Evolutionary conservation across 2,888 invertebrate genomes (phyloP), one percentile per base, ranked within the genome.

Genomic region (Deladenus siricidicola): DNA sequence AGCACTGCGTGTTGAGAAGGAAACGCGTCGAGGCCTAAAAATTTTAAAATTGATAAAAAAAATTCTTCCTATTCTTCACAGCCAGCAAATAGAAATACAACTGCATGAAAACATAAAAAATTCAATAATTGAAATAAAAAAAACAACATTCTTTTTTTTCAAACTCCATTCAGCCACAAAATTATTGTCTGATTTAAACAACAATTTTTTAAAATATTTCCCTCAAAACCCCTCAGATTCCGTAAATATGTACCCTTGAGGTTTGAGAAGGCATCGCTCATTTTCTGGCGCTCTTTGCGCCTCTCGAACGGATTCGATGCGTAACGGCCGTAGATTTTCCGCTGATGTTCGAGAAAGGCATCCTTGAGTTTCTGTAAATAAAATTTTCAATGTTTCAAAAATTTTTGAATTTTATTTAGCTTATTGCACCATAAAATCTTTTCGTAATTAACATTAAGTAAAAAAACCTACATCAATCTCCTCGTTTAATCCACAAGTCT

Each of bases 261-360:
- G 19, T 44, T 42, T 3, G 60, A 60, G 21, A 57, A 60, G 3
- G 49, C 39, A 28, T 60, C 56, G 26, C 59, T 60, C 24, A 60
- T 4, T 17, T 48, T 48, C 28, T 30, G 56, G 28, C 28, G 29
- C 23, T 60, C 49, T 49, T 56, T 50, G 19, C 29, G 57, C 28
- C 59, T 60, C 49, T 64, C 64, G 30, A 64, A 64, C 0, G 64
- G 64, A 60, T 64, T 52, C 28, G 53, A 43, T 23, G 55, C 64
- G 30, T 65, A 65, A 19, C 55, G 58, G 0, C 64, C 64, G 30
- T 48, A 39, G 1, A 65, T 42, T 30, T 65, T 60, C 6, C 51
- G 58, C 21, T 55, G 45, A 3, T 53, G 52, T 10, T 65, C 65
- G 39, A 60, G 21, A 21, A 55, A 64, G 21, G 30, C 21, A 23